phyloP scores from a whole-genome alignment of 2,113 vertebrate species.

The Brachyistius frenatus region DNA sequence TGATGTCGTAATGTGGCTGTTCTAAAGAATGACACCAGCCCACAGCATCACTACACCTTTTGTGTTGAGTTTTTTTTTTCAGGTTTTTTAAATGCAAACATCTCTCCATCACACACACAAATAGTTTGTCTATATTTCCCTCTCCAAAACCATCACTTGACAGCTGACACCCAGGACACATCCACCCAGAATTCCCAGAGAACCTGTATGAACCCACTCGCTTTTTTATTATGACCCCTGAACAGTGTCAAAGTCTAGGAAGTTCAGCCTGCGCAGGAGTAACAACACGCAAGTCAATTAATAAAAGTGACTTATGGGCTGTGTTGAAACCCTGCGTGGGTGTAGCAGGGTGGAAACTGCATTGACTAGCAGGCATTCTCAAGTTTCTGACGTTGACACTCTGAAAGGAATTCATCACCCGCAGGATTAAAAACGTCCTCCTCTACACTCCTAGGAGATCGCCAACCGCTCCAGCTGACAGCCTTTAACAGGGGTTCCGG shows the following conservation, averaged over 20 bases:
- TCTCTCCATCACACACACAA: no score
- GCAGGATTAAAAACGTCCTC: not conserved
- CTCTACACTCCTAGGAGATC: not conserved
- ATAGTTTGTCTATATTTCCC: no score
- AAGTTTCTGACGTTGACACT: not conserved
- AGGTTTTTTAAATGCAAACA: not conserved
- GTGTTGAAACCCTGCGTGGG: not conserved
- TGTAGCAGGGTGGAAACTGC: not conserved
- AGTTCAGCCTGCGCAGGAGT: no score
- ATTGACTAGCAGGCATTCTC: not conserved
- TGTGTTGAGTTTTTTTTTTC: not conserved
- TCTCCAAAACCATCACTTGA: no score
- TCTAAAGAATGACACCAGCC: not conserved
- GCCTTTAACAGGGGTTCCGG: not conserved
- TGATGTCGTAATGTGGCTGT: not conserved
- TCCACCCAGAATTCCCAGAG: no score
- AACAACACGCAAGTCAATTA: no score
- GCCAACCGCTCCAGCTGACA: not conserved
- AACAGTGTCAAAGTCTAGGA: no score
- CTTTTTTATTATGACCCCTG: no score
- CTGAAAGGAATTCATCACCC: not conserved
- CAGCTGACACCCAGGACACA: no score
- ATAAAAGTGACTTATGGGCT: not conserved
- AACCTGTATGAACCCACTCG: no score
- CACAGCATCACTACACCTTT: not conserved